Evolutionary conservation across 2,113 vertebrate genomes (phyloP).

Genomic region (Camelus bactrianus): DNA sequence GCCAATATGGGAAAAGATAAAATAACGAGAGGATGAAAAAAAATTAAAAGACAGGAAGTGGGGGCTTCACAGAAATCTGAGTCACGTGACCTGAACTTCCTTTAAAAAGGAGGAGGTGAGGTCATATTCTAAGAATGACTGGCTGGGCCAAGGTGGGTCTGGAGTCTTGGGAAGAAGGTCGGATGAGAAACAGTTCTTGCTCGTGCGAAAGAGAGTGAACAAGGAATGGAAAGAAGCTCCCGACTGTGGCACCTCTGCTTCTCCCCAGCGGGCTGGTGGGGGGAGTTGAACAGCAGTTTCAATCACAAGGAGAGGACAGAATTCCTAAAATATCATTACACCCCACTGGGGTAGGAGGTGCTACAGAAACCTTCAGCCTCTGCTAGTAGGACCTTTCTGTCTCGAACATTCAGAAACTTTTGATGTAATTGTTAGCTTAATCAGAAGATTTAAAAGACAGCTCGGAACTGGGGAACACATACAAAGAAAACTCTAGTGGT

Average conservation of each 20-base stretch:
- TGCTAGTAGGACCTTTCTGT: background rate
- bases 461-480: background rate
- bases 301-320: background rate
- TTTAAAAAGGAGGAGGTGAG: background rate
- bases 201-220: background rate
- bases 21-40: background rate
- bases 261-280: rapidly evolving
- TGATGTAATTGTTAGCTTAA: background rate
- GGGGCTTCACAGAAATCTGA: background rate
- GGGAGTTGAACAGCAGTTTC: background rate
- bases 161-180: background rate
- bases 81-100: background rate
- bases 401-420: background rate
- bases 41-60: rapidly evolving
- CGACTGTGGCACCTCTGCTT: rapidly evolving
- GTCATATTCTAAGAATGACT: background rate
- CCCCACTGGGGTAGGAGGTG: rapidly evolving
- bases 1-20: background rate
- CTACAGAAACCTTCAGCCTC: background rate
- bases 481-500: no score
- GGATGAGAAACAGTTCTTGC: background rate
- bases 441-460: background rate
- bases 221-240: rapidly evolving
- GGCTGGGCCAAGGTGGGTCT: background rate
- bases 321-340: no score